Evolutionary conservation across 2,797 vertebrate species (phyloP), one percentile per base, ranked within the genome.

Genomic region (Anguilla anguilla): DNA sequence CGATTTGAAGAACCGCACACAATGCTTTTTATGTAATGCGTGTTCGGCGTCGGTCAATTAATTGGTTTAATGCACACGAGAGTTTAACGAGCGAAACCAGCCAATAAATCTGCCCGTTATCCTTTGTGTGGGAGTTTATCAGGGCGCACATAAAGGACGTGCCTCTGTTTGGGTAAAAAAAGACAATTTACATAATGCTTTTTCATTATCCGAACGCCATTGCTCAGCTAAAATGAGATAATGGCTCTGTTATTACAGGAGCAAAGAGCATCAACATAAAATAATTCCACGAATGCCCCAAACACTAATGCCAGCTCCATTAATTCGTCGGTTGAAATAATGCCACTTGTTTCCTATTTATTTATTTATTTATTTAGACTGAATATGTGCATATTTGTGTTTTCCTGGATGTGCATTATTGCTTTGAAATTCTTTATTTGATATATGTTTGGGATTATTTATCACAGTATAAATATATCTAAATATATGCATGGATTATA

Each of bases 131-230:
- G 35, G 55, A 85, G 53, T 43, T 67, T 64, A 86, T 69, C 22
- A 28, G 25, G 67, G 43, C 13, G 31, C 59, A 59, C 35, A 85
- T 85, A 85, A 61, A 61, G 59, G 57, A 35, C 19, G 61, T 0
- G 28, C 17, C 49, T 85, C 83, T 85, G 55, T 85, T 85, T 51
- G 57, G 51, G 0, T 85, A 61, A 43, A 85, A 39, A 85, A 85
- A 67, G 55, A 85, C 59, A 7, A 85, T 85, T 85, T 59, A 31
- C 83, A 85, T 85, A 85, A 85, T 85, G 84, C 55, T 61, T 59
- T 85, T 64, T 31, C 84, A 85, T 59, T 39, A 31, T 85, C 61
- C 1, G 39, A 9, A 64, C 6, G 19, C 84, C 84, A 67, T 64
- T 64, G 64, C 28, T 10, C 57, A 28, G 61, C 31, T 22, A 25